Evolutionary conservation across 2,888 invertebrate genomes (phyloP), one percentile per base, ranked within the genome.

Genomic region (Xylota sylvarum): DNA sequence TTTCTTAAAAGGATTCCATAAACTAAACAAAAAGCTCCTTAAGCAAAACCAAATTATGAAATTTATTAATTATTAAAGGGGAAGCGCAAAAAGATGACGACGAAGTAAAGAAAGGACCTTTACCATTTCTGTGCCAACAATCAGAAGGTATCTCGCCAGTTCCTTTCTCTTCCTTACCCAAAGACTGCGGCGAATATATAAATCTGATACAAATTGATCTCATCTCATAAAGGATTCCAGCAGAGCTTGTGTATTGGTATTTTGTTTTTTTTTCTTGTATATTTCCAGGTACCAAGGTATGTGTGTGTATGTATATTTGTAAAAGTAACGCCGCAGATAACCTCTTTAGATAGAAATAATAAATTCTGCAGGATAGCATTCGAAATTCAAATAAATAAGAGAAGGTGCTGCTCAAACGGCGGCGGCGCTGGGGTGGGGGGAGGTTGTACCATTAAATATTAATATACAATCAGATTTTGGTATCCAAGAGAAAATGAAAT

Each of bases 401-500:
- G 67, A 72, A 86, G 80, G 73, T 74, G 82, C 62, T 78, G 70
- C 40, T 56, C 62, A 70, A 60, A n/a, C 43, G 23, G 23, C n/a
- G n/a, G 32, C 1, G 6, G 19, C 4, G 35, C 17, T 10, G 17
- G 55, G n/a, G 12, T 12, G 58, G 58, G 30, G 43, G 27, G 62
- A 23, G 19, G 46, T 37, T 23, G 43, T 72, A 32, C 76, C 58
- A 82, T 86, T 86, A 82, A 86, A 86, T 82, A 86, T 86, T 86
- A 86, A 86, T 86, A 86, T 86, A 82, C 86, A 86, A 86, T 86
- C 82, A 86, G 86, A 78, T 86, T 82, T 85, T 85, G 85, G 76
- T 85, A 81, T 81, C 65, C 82, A 72, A 32, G 72, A 77, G 85
- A 72, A 85, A 85, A 85, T 72, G 70, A 85, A 81, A 85, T 85